Base-by-base conservation (phyloP, 2,888 invertebrate genomes). In the Schizaphis graminum region DNA sequence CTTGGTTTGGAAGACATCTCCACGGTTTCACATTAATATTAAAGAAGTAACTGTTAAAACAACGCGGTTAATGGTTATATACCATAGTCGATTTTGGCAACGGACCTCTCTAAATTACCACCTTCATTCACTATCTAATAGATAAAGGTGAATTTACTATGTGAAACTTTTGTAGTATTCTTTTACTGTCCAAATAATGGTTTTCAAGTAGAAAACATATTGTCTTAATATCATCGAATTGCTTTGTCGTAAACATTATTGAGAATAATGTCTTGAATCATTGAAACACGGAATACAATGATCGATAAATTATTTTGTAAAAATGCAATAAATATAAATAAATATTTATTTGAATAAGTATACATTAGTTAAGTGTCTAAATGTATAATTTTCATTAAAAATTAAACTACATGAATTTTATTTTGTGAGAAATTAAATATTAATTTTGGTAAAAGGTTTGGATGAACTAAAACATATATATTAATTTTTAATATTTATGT, bases 121-220 rank as follows among this genome's bases (percentile, higher is more conserved):
- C 21, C 77, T 21, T 35, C 8, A 35, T 77, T 77, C 77, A 77
- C 77, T 35, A 35, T 77, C 77, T 21, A 77, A 77, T 35, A 35
- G 77, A 77, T 77, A 77, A 35, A 77, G 35, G 77, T 77, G 35
- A 77, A 77, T 77, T 77, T 77, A 77, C 35, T 77, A 77, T 77
- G 77, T 77, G 77, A 77, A 77, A 77, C 77, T 77, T 35, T 35
- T 77, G 77, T 77, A 41, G 77, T 77, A 21, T 77, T 35, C 35
- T 77, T 77, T 77, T 77, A 35, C 35, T 35, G 77, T 35, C 77
- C 35, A 77, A 77, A 77, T 77, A 77, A 77, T 77, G 77, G 77
- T 77, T 77, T 77, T 21, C 77, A 77, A 35, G 77, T 21, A 35
- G 21, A 77, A 77, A 77, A 77, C 67, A 67, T 67, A 67, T n/a